Evolutionary conservation across 1,140 invertebrate species (phyloP).

Genomic region (Cydia pomonella): DNA sequence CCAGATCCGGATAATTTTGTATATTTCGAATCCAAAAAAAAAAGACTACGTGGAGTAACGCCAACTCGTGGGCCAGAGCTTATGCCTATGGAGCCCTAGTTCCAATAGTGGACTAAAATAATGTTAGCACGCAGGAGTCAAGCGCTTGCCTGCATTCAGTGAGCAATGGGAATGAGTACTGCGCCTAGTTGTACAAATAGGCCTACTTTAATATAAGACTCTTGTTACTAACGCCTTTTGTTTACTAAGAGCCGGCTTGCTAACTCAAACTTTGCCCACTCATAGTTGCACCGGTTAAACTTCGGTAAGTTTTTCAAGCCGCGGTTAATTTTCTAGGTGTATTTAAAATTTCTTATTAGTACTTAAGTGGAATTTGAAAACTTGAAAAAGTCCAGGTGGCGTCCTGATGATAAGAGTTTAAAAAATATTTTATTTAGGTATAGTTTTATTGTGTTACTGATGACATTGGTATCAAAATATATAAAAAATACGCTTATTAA

Average conservation of each 20-base stretch:
- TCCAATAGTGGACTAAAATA: no score
- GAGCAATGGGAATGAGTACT: background rate
- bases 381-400: background rate
- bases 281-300: slow-evolving; percentile 26
- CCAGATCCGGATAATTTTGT: no score
- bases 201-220: background rate
- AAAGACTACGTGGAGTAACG: no score
- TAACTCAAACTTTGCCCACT: slow-evolving; percentile 20
- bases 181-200: background rate
- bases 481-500: no score
- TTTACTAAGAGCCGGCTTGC: background rate
- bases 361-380: background rate
- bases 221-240: slow-evolving; percentile 5
- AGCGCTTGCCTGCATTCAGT: background rate
- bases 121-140: no score
- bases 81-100: no score
- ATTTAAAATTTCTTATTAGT: slow-evolving; percentile 27
- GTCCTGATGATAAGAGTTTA: background rate
- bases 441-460: background rate
- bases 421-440: background rate
- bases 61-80: no score
- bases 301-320: background rate
- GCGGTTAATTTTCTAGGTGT: slow-evolving; percentile 23
- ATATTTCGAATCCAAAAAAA: no score
- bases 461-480: no score